These are phyloP conservation scores for Chymomyza fuscimana DNA, from an alignment of 2,888 invertebrate genomes.

Conservation along the genomic window DNA sequence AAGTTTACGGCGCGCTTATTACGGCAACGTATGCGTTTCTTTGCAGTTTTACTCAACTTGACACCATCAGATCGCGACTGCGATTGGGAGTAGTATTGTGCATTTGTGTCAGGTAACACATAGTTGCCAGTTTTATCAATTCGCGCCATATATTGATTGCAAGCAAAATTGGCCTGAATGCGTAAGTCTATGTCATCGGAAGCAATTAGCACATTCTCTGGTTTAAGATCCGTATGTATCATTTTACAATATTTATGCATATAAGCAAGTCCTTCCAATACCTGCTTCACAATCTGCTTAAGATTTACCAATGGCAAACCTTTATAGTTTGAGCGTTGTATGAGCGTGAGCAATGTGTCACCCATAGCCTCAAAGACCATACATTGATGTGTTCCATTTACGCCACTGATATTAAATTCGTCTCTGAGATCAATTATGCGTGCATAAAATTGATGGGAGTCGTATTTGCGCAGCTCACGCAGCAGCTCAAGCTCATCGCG, in stretches of 20 bases:
- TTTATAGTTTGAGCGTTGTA: constrained; percentile 97
- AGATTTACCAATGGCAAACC: constrained; percentile 97
- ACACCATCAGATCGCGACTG: constrained; percentile 88
- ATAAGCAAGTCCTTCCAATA: constrained; percentile 96
- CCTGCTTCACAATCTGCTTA: constrained; percentile 95
- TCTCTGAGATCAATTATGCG: constrained; percentile 98
- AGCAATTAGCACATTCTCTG: constrained; percentile 95
- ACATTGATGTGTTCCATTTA: constrained; percentile 98
- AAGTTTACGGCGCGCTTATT: constrained; percentile 85
- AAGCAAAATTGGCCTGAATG: constrained; percentile 94
- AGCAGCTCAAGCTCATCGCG: constrained; percentile 98
- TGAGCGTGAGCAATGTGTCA: constrained; percentile 97
- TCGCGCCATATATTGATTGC: constrained; percentile 93
- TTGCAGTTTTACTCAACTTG: constrained; percentile 83
- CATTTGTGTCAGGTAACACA: not conserved
- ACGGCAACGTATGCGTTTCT: constrained; percentile 84
- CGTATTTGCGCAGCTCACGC: constrained; percentile 92
- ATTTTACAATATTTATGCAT: constrained; percentile 95
- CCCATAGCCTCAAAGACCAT: constrained; percentile 99
- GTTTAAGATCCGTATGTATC: constrained; percentile 95
- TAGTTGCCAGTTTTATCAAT: constrained; percentile 45
- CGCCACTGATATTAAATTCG: constrained; percentile 97
- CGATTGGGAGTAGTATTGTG: constrained; percentile 70
- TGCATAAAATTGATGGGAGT: constrained; percentile 95
- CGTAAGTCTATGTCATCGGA: constrained; percentile 92